Evolutionary conservation across 2,888 invertebrate species (phyloP), one percentile per base, ranked within the genome.

Genomic region (Aphelenchoides bicaudatus): DNA sequence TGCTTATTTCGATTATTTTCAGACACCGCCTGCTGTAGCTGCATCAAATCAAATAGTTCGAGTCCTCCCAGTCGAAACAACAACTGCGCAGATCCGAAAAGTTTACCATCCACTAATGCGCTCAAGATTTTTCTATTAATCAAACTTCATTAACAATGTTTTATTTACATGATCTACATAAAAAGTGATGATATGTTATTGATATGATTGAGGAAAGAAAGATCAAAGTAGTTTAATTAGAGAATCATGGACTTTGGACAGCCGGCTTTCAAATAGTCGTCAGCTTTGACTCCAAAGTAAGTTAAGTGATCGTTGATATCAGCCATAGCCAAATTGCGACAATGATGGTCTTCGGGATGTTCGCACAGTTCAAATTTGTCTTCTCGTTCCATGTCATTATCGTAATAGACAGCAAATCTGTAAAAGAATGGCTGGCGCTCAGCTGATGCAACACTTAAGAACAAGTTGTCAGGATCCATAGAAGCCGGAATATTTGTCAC

Each of bases 401-500:
- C 67, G 51, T 77, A 77, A 50, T 74, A 70, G 39, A 78, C 73
- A 39, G 73, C 62, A 53, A 69, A 74, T 6, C 77, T 63, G 39
- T 74, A 77, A 62, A 70, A 74, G 54, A 71, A 70, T 1, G 77
- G 75, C 54, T 77, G 77, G 6, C 69, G 43, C 23, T 77, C 73
- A 49, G 71, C 71, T 43, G 70, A 59, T 1, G 75, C 70, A 4
- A 61, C 58, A 21, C 62, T 68, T 29, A 73, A 49, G n/a, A 73
- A 54, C 8, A 70, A 52, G 21, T 64, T 64, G 59, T 75, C 68
- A 23, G 74, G 68, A 61, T 76, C 71, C 51, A 65, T 59, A 28
- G 74, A 71, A 21, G 65, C 66, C n/a, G 77, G 77, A 51, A 77
- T 68, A 56, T 78, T 78, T 13, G 74, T 71, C 38, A 74, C 70